Evolutionary conservation across 2,888 invertebrate species (phyloP).

Genomic region (Clitarchus hookeri): DNA sequence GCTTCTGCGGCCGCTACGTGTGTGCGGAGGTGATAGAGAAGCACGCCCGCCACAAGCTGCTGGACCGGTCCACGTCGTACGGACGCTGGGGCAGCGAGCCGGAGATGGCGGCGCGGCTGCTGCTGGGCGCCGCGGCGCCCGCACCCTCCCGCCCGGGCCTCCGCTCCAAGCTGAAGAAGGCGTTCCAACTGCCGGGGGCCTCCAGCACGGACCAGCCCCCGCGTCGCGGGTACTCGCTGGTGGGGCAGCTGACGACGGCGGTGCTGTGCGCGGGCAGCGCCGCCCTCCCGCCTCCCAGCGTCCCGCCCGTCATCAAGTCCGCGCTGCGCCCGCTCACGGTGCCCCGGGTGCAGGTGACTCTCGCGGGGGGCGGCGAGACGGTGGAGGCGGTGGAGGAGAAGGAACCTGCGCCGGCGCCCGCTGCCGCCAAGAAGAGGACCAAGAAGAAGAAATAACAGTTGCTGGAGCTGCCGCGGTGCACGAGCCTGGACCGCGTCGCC

Average conservation of each 20-base stretch:
- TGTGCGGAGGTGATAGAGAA: slow-evolving; percentile 74
- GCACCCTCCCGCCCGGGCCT: slow-evolving; percentile 52
- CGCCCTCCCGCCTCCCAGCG: slow-evolving; percentile 59
- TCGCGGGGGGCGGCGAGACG: slow-evolving; percentile 50
- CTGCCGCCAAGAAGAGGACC: slow-evolving; percentile 29
- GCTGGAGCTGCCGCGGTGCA: slow-evolving; percentile 26
- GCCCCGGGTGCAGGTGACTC: slow-evolving; percentile 48
- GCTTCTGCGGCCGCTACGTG: slow-evolving; percentile 70
- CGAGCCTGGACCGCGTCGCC: not conserved
- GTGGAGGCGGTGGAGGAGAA: slow-evolving; percentile 39
- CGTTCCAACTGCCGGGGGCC: slow-evolving; percentile 58
- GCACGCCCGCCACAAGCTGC: slow-evolving; percentile 62
- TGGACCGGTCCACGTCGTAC: slow-evolving; percentile 61
- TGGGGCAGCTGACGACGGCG: slow-evolving; percentile 63
- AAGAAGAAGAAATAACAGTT: slow-evolving; percentile 51
- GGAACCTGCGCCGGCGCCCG: not conserved
- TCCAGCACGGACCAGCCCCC: slow-evolving; percentile 36
- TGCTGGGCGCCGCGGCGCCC: slow-evolving; percentile 27
- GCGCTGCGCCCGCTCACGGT: slow-evolving; percentile 62
- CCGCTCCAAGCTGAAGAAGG: slow-evolving; percentile 61
- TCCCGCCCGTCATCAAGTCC: slow-evolving; percentile 62
- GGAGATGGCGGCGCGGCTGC: slow-evolving; percentile 57
- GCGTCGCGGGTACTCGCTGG: slow-evolving; percentile 48
- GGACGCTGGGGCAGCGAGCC: slow-evolving; percentile 66
- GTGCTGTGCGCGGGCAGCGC: slow-evolving; percentile 65